Base-by-base conservation (phyloP, 37 sponge, comb jelly and placozoan genomes). In the Cliona cf. orientalis region DNA sequence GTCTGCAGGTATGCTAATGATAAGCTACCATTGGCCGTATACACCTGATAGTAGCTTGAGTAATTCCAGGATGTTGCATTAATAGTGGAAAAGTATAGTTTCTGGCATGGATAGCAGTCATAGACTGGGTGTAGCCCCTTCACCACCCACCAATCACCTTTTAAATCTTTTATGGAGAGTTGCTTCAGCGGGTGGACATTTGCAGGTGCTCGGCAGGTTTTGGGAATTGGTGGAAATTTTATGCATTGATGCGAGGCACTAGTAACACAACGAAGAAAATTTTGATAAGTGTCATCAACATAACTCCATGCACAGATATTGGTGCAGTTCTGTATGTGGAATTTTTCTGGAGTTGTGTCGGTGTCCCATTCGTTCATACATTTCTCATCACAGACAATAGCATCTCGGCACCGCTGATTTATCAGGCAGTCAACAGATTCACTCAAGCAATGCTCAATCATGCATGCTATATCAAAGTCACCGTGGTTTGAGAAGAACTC, bases 81-180 rank as follows among this genome's bases (percentile, higher is more conserved):
- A 55, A 72, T 45, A 3, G 23, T 29, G 9, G 26, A 14, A 72
- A 72, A 19, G 5, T 72, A 5, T 5, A 46, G 7, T 9, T 7
- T 19, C 55, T 72, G 73, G 73, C 73, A 72, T 26, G 73, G 73
- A 9, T 45, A 72, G n/a, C 73, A 72, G 55, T 72, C 73, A 45
- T 72, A 72, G 9, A 72, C 49, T 7, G 26, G 5, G n/a, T 72
- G 46, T 9, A 28, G 25, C 23, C 73, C 73, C 29, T 29, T 19
- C 32, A 46, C 55, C 9, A 45, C 55, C 73, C 73, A 72, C 73
- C 73, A 72, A 26, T 7, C 28, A 3, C 73, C 73, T 4, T 72
- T 28, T 7, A 72, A 29, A 25, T 45, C 55, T 72, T 72, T 72
- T 5, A 45, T 5, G 5, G 73, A 72, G 4, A 72, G 73, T 28